Evolutionary conservation across 2,797 vertebrate species (phyloP), one percentile per base, ranked within the genome.

Genomic region (Hemibagrus guttatus): DNA sequence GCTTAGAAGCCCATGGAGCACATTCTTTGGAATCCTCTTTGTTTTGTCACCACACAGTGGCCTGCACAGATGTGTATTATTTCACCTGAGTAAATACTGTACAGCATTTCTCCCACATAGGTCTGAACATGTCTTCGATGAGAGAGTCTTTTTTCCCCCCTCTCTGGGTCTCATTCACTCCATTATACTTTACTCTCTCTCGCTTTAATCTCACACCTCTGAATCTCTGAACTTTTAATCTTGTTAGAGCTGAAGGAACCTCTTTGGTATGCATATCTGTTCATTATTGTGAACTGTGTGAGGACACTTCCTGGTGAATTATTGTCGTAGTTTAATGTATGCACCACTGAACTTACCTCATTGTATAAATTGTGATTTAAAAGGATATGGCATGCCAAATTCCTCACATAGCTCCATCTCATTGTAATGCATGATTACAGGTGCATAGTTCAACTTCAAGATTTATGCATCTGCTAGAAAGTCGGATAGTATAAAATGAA

Each of bases 51-150:
- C 90, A 92, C 91, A 89, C 94, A 95, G 92, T 94, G 95, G 88
- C 92, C 94, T 87, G 90, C 93, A 92, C 94, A 92, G 93, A 94
- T 95, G 95, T 95, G 95, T 97, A 91, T 96, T 97, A 95, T 96
- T 96, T 94, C 97, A 98, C 97, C 97, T 98, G 97, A 97, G 96
- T 95, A 97, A 98, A 99, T 95, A 98, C 89, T 90, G 94, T 93
- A 95, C 92, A 91, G 90, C 93, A 91, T 95, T 95, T 96, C 95
- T 95, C 92, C 94, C 93, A 79, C 90, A 90, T 93, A 93, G 94
- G 94, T 94, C 93, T 90, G 90, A 0, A 91, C 92, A 91, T 84
- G 90, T 94, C 92, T 93, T 91, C 88, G 59, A 79, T 89, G 90
- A 92, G 89, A 90, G 88, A 61, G 42, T 23, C 39, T 54, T 68